These are phyloP conservation scores for Thamnaconus septentrionalis DNA, from an alignment of 2,113 vertebrate species.

Conservation along the genomic window DNA sequence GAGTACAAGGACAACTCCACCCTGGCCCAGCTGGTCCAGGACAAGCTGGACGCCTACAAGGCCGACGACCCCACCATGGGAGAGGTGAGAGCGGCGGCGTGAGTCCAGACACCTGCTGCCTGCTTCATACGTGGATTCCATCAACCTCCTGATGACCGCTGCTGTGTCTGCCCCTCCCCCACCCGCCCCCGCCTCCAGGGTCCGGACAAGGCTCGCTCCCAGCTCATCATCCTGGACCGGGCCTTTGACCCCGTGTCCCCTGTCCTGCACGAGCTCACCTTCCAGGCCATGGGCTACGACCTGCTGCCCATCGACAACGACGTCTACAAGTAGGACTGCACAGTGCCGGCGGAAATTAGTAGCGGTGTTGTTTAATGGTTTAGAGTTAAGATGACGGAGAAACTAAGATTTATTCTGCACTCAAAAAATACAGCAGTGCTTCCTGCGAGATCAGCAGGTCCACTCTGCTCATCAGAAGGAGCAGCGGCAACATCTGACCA, in stretches of 20 bases:
- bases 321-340: slow-evolving; percentile 85
- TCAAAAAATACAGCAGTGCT: too few relatives aligned
- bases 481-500: too few relatives aligned
- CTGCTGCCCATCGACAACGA: slow-evolving; percentile 96
- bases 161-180: not conserved
- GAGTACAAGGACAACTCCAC: slow-evolving; percentile 92
- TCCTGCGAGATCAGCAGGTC: too few relatives aligned
- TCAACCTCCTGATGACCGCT: too few relatives aligned
- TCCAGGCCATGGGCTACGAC: slow-evolving; percentile 98
- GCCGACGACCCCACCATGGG: slow-evolving; percentile 98
- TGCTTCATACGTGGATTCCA: not conserved
- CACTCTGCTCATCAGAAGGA: too few relatives aligned
- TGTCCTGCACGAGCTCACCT: slow-evolving; percentile 91
- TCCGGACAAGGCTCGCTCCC: slow-evolving; percentile 94
- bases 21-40: slow-evolving; percentile 96
- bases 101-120: too few relatives aligned
- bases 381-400: too few relatives aligned
- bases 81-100: slow-evolving; percentile 79
- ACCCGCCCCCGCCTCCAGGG: slow-evolving; percentile 73
- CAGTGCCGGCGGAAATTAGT: not conserved
- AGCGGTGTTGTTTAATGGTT: not conserved
- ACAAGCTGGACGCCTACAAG: slow-evolving; percentile 97
- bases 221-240: slow-evolving; percentile 95
- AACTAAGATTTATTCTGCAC: not conserved
- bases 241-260: slow-evolving; percentile 93